Conservation (phyloP, 2,113 vertebrate genomes). For the Monopterus albus region DNA sequence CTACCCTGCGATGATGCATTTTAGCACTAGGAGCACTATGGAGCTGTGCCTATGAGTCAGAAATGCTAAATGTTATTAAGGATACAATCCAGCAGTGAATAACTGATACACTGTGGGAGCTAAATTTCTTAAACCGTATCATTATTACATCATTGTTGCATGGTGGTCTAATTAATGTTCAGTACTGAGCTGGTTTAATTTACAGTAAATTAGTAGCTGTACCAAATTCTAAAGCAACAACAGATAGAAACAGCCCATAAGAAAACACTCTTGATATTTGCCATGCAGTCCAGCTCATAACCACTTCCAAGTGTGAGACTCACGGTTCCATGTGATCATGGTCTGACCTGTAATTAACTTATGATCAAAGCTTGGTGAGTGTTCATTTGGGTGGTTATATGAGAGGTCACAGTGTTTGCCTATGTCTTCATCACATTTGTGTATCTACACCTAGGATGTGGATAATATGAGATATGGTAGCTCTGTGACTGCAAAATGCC, state of each 20-base stretch:
- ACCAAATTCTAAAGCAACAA: not conserved
- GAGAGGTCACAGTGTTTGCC: too few relatives aligned
- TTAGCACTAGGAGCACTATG: not conserved
- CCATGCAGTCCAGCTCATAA: not conserved
- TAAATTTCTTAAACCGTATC: too few relatives aligned
- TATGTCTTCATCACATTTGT: not conserved
- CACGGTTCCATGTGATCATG: conserved; percentile 33
- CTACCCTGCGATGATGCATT: not conserved
- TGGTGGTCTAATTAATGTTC: too few relatives aligned
- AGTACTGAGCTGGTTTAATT: too few relatives aligned
- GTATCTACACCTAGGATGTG: not conserved
- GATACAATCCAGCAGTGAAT: not conserved
- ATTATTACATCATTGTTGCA: too few relatives aligned
- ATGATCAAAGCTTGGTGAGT: conserved; percentile 42
- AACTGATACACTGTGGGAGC: not conserved
- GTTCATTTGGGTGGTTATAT: not conserved
- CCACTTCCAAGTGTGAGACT: conserved; percentile 30
- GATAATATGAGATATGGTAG: too few relatives aligned
- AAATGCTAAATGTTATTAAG: not conserved
- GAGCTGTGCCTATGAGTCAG: not conserved
- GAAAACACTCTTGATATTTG: conserved; percentile 19
- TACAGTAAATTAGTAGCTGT: too few relatives aligned
- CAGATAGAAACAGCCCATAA: conserved; percentile 21
- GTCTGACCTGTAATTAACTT: conserved; percentile 26
- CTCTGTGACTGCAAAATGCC: too few relatives aligned